These are phyloP conservation scores for Ariolimax columbianus DNA, from an alignment of 2,888 invertebrate species.

Conservation along the genomic window DNA sequence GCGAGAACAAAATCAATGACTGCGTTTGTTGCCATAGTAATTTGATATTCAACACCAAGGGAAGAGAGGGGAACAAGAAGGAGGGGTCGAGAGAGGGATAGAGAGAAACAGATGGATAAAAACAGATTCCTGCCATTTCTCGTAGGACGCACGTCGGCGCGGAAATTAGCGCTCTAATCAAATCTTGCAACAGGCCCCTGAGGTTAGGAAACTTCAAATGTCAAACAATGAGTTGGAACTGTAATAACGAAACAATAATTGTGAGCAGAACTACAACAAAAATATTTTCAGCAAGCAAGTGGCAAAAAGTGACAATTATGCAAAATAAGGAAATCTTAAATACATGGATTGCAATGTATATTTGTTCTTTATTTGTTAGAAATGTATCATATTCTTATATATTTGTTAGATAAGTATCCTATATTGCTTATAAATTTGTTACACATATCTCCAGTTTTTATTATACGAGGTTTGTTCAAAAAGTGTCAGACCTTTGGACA, in stretches of 20 bases:
- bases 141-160: background rate
- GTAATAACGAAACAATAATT: background rate
- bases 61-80: background rate
- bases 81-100: background rate
- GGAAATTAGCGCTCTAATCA: constrained; percentile 43
- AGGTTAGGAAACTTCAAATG: constrained; percentile 9
- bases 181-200: constrained; percentile 16
- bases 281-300: background rate
- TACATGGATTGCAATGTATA: too few species aligned
- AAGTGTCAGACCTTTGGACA: too few species aligned
- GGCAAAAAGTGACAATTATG: too few species aligned
- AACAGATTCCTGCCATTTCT: constrained; percentile 23
- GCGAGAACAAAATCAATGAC: constrained; percentile 43
- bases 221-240: background rate
- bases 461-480: too few species aligned
- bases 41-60: constrained; percentile 38
- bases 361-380: too few species aligned
- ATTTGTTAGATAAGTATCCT: too few species aligned
- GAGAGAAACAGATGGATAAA: background rate
- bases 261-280: background rate
- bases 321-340: too few species aligned
- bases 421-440: too few species aligned
- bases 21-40: constrained; percentile 48
- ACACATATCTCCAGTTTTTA: too few species aligned
- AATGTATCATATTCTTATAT: too few species aligned